A percentile compares a stretch with the other conserved stretches of the same genome.
Evolutionary conservation across 2,888 invertebrate genomes (phyloP).

Genomic region (Anagyrus pseudococci): DNA sequence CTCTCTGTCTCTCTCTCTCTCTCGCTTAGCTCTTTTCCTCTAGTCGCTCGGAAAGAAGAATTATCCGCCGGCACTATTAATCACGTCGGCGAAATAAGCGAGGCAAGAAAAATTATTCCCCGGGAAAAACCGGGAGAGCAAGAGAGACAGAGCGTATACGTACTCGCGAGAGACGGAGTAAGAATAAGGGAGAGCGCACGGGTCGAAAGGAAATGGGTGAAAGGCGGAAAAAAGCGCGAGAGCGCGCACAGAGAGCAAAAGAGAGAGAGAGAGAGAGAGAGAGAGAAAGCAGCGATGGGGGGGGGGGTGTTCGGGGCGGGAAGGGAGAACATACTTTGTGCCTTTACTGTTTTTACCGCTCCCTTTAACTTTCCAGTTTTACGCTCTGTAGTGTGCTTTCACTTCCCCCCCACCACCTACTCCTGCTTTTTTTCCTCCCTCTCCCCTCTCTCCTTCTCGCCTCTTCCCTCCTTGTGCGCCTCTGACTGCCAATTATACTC

Average conservation of each 20-base stretch:
- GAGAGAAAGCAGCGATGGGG: too few relatives aligned
- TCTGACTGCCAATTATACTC: slow-evolving; percentile 12
- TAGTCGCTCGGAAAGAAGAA: slow-evolving; percentile 12
- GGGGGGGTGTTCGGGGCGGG: too few relatives aligned
- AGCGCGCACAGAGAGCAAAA: too few relatives aligned
- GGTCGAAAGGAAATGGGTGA: too few relatives aligned
- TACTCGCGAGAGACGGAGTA: neutral
- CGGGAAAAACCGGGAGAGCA: slow-evolving; percentile 31
- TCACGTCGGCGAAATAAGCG: slow-evolving; percentile 50
- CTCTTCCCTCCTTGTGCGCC: neutral
- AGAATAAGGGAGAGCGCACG: slow-evolving; percentile 1
- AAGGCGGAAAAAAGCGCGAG: too few relatives aligned
- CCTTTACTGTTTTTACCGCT: slow-evolving; percentile 28
- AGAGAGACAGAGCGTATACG: neutral
- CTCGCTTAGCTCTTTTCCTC: too few relatives aligned
- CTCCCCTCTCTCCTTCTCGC: too few relatives aligned
- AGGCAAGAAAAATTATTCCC: slow-evolving; percentile 50
- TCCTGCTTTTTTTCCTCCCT: neutral
- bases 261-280: too few relatives aligned
- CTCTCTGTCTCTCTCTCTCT: slow-evolving; percentile 23
- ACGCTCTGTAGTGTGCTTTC: neutral
- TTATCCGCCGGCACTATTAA: slow-evolving; percentile 45
- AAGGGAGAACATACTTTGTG: too few relatives aligned
- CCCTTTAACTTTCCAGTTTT: slow-evolving; percentile 19
- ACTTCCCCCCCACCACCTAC: neutral